Evolutionary conservation across 2,797 vertebrate species (phyloP).

Genomic region (Vireo griseus): DNA sequence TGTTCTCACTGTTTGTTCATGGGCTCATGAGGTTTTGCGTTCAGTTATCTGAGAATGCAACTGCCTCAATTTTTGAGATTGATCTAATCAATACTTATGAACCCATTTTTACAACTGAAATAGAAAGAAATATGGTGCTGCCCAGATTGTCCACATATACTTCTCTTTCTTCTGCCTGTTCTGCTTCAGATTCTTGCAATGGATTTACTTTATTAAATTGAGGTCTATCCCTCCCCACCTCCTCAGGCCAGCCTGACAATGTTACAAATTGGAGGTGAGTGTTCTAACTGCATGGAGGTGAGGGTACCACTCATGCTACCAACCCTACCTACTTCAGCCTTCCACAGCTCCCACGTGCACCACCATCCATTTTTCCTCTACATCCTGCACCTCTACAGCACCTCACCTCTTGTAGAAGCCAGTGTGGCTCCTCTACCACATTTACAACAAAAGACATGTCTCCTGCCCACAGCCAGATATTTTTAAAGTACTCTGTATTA

Average conservation of each 20-base stretch:
- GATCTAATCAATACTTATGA: not conserved
- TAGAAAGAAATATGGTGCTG: not conserved
- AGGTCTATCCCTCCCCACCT: not conserved
- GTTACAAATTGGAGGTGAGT: not conserved
- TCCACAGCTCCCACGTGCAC: fast-evolving
- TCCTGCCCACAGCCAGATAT: not conserved
- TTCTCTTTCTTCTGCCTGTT: not conserved
- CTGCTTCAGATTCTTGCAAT: not conserved
- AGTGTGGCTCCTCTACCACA: not conserved
- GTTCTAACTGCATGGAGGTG: not conserved
- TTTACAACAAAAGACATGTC: not conserved
- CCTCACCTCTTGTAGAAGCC: not conserved
- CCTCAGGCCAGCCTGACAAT: not conserved
- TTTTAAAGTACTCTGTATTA: not conserved
- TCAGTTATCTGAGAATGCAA: not conserved
- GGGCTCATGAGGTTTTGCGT: not conserved
- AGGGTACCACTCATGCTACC: not conserved
- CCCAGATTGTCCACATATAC: not conserved
- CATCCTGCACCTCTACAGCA: not conserved
- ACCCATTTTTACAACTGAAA: not conserved
- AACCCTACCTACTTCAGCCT: not conserved
- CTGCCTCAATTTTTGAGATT: not conserved
- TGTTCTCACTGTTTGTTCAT: not conserved
- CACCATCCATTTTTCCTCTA: not conserved
- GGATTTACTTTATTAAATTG: not conserved